Base-by-base conservation (phyloP, 2,113 vertebrate species). In the Paramormyrops kingsleyae region DNA sequence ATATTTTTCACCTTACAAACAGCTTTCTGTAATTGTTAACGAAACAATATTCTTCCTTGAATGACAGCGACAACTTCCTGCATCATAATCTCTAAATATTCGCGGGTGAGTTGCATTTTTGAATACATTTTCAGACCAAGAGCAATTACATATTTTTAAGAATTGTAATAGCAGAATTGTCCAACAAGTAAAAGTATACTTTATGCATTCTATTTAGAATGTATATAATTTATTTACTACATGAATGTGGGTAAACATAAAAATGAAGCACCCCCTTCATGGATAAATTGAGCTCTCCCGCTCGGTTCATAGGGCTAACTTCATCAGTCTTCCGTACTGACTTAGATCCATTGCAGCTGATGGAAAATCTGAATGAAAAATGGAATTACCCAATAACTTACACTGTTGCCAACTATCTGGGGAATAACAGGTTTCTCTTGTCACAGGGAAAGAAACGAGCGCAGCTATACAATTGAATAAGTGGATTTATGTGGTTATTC, bases 51-150 rank as follows among this genome's bases (percentile, higher is more conserved):
- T 59, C 50, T 83, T 88, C 70, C 90, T 88, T 88, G 89, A 87
- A 80, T 88, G 87, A 88, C 86, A 83, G 47, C 70, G 42, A 42
- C 90, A 88, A 90, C 90, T 90, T 90, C 90, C 90, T 83, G 90
- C 50, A 83, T 88, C 74, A 24, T 19, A 13, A 53, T 27, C 12
- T 9, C 44, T 46, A 56, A 62, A 39, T 17, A 80, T 59, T 42
- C 4, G 47, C 19, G n/a, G 70, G 70, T 31, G 19, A 46, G 62
- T 49, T 19, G 19, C 31, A 15, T 7, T 44, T 85, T 42, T 84
- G 49, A 10, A 27, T 10, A 52, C 27, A 35, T 89, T 52, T 53
- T 52, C 74, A 3, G 5, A 19, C 74, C 74, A 39, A 19, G 2
- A 42, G 74, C 1, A 80, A 80, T 42, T 42, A 42, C 17, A 42